These are phyloP conservation scores for Oostethus manadensis DNA, from an alignment of 2,113 vertebrate genomes.

Conservation along the genomic window DNA sequence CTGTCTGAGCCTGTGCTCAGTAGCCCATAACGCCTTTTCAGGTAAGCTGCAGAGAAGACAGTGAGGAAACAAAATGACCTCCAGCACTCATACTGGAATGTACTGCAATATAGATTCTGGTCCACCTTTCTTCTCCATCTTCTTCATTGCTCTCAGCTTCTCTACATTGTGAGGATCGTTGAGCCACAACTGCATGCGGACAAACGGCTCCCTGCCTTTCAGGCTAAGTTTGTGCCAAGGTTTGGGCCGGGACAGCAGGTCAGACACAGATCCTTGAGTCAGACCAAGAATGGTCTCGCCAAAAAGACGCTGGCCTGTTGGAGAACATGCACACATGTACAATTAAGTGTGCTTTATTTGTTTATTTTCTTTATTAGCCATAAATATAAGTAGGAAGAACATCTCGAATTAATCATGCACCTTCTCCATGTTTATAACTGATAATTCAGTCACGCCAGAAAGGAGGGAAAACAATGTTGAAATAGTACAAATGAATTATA, in stretches of 20 bases:
- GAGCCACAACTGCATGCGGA: conserved; percentile 98
- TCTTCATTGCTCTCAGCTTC: conserved; percentile 95
- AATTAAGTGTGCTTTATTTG: neutral
- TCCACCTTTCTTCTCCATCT: conserved; percentile 97
- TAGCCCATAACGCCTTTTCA: conserved; percentile 92
- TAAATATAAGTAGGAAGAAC: neutral
- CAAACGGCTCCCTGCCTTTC: conserved; percentile 94
- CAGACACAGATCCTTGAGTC: conserved; percentile 96
- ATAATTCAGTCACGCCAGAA: too few species aligned
- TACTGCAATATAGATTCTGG: neutral
- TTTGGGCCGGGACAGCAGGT: conserved; percentile 95
- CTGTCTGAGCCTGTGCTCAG: conserved; percentile 87
- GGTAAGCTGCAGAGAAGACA: conserved; percentile 76
- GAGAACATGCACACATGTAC: conserved; percentile 6
- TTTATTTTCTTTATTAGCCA: too few species aligned
- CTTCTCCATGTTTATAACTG: too few species aligned
- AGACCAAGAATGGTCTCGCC: conserved; percentile 96
- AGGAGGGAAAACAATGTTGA: too few species aligned
- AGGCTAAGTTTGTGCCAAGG: conserved; percentile 98
- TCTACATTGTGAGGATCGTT: conserved; percentile 94
- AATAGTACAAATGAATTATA: too few species aligned
- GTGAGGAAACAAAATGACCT: neutral
- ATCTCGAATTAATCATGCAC: neutral
- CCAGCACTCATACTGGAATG: neutral
- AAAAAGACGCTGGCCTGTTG: conserved; percentile 91